Evolutionary conservation across 2,888 invertebrate species (phyloP).

Genomic region (Eristalinus sepulchralis): DNA sequence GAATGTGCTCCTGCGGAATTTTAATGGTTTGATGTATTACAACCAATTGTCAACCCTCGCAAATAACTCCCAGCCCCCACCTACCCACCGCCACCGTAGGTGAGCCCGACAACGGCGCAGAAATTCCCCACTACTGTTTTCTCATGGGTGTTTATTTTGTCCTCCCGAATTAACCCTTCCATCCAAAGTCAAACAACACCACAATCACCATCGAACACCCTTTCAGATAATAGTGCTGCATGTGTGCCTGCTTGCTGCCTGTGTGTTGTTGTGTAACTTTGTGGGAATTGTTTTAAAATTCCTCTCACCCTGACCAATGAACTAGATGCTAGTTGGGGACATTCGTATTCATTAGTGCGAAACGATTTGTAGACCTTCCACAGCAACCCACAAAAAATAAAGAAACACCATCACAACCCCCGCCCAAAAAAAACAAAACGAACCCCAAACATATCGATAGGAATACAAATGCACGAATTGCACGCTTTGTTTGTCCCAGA

Average conservation of each 20-base stretch:
- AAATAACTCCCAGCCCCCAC: neutral
- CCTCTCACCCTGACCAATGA: constrained; percentile 1
- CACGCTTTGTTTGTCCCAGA: constrained; percentile 59
- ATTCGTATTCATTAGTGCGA: constrained; percentile 12
- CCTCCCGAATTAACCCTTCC: constrained; percentile 16
- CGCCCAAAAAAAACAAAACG: neutral
- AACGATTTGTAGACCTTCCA: constrained; percentile 37
- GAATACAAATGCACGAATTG: constrained; percentile 52
- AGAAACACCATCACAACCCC: constrained; percentile 21
- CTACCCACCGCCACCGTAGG: neutral
- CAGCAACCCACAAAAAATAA: constrained; percentile 22
- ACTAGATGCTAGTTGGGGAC: constrained; percentile 8
- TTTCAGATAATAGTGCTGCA: constrained; percentile 58
- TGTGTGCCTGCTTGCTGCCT: constrained; percentile 66
- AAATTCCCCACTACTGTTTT: constrained; percentile 35
- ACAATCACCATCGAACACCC: constrained; percentile 63
- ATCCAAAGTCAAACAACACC: constrained; percentile 29
- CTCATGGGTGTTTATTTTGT: constrained; percentile 49
- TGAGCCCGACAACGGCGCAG: constrained; percentile 16
- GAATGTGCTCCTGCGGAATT: constrained; percentile 47
- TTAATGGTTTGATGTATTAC: constrained; percentile 56
- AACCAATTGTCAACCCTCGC: constrained; percentile 33
- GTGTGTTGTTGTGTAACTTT: constrained; percentile 52
- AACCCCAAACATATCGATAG: neutral
- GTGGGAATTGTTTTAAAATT: constrained; percentile 15